Conservation (phyloP, 2,113 vertebrate genomes). For the Opisthocomus hoazin region DNA sequence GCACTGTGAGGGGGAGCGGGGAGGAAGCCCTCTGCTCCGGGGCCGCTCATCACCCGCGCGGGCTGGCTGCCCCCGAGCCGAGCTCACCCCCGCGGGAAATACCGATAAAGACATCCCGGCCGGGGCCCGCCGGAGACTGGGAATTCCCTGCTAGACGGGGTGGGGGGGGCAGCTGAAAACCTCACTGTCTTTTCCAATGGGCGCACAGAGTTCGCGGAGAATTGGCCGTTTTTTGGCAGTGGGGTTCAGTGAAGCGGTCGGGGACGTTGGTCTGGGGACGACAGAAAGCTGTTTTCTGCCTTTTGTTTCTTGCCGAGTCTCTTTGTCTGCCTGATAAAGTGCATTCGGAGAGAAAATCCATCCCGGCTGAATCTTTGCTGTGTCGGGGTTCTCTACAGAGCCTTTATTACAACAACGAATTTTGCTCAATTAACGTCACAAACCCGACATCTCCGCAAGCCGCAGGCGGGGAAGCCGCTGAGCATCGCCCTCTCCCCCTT, state of each 20-base stretch:
- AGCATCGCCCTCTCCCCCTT: too few relatives aligned
- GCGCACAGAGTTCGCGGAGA: not conserved
- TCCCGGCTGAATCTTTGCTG: not conserved
- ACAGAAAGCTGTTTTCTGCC: not conserved
- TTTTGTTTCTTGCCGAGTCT: not conserved
- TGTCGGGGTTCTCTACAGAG: not conserved
- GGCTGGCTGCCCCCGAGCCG: not conserved
- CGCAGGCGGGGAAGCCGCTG: too few relatives aligned
- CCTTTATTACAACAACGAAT: not conserved
- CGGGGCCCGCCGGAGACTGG: not conserved
- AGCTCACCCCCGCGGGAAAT: not conserved
- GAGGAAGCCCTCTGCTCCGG: not conserved
- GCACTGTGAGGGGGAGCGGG: not conserved
- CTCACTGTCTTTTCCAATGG: not conserved
- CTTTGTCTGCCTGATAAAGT: not conserved
- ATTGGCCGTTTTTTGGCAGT: not conserved
- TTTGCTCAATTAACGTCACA: too few relatives aligned
- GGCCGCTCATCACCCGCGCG: not conserved
- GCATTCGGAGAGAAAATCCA: not conserved
- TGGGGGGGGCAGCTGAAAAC: not conserved
- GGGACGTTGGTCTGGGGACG: not conserved
- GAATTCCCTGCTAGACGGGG: not conserved
- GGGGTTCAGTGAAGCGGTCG: not conserved
- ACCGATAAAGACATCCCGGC: accelerated
- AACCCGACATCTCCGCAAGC: too few relatives aligned